These are phyloP conservation scores for Musca domestica DNA, from an alignment of 1,140 invertebrate genomes.

Conservation along the genomic window DNA sequence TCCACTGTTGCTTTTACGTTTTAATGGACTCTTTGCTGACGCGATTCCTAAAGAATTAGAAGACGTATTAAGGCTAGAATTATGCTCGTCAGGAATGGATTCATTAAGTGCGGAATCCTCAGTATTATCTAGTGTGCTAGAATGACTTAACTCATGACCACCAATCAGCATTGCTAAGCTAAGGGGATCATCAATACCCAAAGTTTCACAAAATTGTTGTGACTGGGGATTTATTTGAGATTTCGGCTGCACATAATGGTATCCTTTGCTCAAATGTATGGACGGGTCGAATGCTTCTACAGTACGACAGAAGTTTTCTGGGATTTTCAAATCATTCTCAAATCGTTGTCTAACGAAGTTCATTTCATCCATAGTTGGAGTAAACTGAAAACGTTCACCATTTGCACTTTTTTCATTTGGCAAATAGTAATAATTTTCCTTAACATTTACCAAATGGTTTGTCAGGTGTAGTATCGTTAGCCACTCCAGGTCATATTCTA, in stretches of 20 bases:
- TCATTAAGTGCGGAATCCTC: slow-evolving; percentile 24
- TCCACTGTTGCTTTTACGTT: slow-evolving; percentile 23
- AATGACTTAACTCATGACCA: slow-evolving; percentile 39
- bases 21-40: slow-evolving; percentile 21
- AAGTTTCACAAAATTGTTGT: slow-evolving; percentile 72
- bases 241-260: slow-evolving; percentile 46
- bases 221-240: slow-evolving; percentile 79
- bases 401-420: slow-evolving; percentile 67
- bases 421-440: slow-evolving; percentile 69
- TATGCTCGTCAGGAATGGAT: slow-evolving; percentile 14
- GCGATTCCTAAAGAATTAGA: neutral
- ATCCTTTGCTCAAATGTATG: slow-evolving; percentile 38
- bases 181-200: slow-evolving; percentile 76
- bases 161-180: slow-evolving; percentile 55
- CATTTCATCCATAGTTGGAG: slow-evolving; percentile 74
- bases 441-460: slow-evolving; percentile 82
- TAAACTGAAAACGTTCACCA: slow-evolving; percentile 70
- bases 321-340: slow-evolving; percentile 63
- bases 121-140: slow-evolving; percentile 23
- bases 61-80: slow-evolving; percentile 23
- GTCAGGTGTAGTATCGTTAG: slow-evolving; percentile 81
- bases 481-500: slow-evolving; percentile 94
- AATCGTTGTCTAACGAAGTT: slow-evolving; percentile 66
- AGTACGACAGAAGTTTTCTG: slow-evolving; percentile 75
- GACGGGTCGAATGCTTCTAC: slow-evolving; percentile 63